Base-by-base conservation (phyloP, 2,888 invertebrate genomes). In the Chironomus riparius region DNA sequence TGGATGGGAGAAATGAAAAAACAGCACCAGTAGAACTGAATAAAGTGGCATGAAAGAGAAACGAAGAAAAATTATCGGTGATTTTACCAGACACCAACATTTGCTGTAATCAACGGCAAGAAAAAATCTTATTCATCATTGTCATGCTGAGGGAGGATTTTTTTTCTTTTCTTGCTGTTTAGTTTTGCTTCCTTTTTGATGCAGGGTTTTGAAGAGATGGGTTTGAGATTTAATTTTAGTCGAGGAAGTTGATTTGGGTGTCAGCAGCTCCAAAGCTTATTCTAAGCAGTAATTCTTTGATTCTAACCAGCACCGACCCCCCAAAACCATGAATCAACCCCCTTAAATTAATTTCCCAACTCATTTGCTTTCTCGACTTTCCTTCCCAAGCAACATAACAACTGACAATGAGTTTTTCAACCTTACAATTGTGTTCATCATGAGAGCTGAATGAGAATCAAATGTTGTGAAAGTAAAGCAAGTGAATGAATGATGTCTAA, bases 41-140 rank as follows among this genome's bases (percentile, higher is more conserved):
- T 18, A 56, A 56, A 15, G 6, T 18, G 56, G 28, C n/a, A 72
- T 56, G 62, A 28, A 72, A 72, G 62, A 72, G 24, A 47, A 70
- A 24, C n/a, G 22, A 70, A 72, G 28, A 50, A 48, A 74, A 74
- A 74, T 65, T 74, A 74, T 74, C 72, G 74, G 48, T 22, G 74
- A 74, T 74, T 74, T 74, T 68, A 18, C 74, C 74, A 74, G 74
- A 74, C 74, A 47, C 15, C 56, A 21, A n/a, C 62, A 15, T 18
- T 65, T 68, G 65, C 65, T 15, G 38, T 65, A 28, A 48, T 15
- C 50, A 56, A 56, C 56, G 56, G 71, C 56, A 50, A 47, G 21
- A 28, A 47, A 47, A 68, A 74, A 47, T 74, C 65, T 74, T 65
- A 74, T 74, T 74, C 74, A 74, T 74, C 74, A 74, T 62, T 62